phyloP scores from a whole-genome alignment of 2,888 invertebrate species.

The Globia sparganii region DNA sequence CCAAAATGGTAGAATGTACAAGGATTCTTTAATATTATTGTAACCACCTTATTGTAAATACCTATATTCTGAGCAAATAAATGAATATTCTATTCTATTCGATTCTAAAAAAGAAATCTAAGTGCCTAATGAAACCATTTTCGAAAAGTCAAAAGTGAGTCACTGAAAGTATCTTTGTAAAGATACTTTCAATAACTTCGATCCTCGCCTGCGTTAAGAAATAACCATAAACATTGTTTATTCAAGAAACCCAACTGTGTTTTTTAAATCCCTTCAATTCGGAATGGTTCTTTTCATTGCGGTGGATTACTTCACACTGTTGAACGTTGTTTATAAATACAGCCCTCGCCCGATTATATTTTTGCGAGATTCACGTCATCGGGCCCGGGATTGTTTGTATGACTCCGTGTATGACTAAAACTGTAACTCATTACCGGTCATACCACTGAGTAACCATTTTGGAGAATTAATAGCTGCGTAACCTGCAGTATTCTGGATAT shows the following conservation, averaged over 20 bases:
- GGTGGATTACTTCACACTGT: constrained; percentile 76
- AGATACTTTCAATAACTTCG: constrained; percentile 39
- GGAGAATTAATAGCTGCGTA: constrained; percentile 54
- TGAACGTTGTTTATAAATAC: constrained; percentile 82
- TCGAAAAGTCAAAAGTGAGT: constrained; percentile 4
- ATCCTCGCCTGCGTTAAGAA: constrained; percentile 44
- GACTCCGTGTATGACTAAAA: constrained; percentile 86
- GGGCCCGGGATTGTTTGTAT: constrained; percentile 80
- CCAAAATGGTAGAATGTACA: too few species aligned
- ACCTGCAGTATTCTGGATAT: constrained; percentile 7
- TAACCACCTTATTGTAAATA: too few species aligned
- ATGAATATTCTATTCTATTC: too few species aligned
- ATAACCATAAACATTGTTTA: constrained; percentile 67
- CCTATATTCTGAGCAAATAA: too few species aligned
- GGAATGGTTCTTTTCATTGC: constrained; percentile 71
- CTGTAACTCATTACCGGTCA: constrained; percentile 75
- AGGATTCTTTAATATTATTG: too few species aligned
- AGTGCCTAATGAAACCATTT: not conserved
- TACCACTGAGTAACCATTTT: constrained; percentile 79
- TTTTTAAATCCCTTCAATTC: constrained; percentile 64
- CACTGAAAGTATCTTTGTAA: constrained; percentile 27
- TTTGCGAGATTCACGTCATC: constrained; percentile 86
- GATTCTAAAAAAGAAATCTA: not conserved
- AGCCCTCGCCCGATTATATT: constrained; percentile 79
- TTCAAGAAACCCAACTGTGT: constrained; percentile 56